Evolutionary conservation across 2,888 invertebrate species (phyloP).

Genomic region (Osmoderma eremita): DNA sequence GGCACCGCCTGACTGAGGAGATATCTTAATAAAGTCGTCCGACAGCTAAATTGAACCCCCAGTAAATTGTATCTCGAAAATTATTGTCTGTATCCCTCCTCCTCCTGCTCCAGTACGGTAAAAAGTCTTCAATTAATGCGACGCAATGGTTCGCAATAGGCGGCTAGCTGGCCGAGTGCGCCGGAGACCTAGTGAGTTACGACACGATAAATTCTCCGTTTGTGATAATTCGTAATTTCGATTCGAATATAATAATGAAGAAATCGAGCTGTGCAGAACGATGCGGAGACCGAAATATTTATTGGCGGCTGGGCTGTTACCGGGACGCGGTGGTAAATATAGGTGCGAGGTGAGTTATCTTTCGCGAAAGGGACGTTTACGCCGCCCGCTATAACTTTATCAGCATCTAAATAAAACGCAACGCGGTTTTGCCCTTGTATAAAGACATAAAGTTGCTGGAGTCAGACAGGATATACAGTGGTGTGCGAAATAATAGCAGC

Average conservation of each 20-base stretch:
- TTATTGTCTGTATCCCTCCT: conserved; percentile 37
- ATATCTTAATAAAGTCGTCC: conserved; percentile 48
- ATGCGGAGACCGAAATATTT: conserved; percentile 11
- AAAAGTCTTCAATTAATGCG: conserved; percentile 40
- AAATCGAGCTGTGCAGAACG: conserved; percentile 11
- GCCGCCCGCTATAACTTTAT: conserved; percentile 33
- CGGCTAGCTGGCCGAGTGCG: background rate
- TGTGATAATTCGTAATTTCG: conserved; percentile 43
- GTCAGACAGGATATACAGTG: no score
- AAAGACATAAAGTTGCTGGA: no score
- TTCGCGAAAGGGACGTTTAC: conserved; percentile 28
- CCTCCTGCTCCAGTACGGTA: conserved; percentile 16
- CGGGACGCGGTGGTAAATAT: conserved; percentile 26
- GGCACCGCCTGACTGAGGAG: conserved; percentile 42
- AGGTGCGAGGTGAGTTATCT: conserved; percentile 37
- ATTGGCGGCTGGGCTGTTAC: conserved; percentile 29
- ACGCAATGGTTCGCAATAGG: background rate
- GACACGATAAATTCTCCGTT: conserved; percentile 43
- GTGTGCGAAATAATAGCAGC: no score
- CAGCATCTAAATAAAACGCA: conserved; percentile 21
- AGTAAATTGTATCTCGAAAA: conserved; percentile 41
- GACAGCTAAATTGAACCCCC: conserved; percentile 47
- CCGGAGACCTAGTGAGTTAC: conserved; percentile 37
- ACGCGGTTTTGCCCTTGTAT: no score
- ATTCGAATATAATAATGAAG: conserved; percentile 36